A percentile compares a stretch with the other conserved stretches of the same genome.
These are phyloP conservation scores for Tetropium fuscum DNA, from an alignment of 2,888 invertebrate species.

Conservation along the genomic window DNA sequence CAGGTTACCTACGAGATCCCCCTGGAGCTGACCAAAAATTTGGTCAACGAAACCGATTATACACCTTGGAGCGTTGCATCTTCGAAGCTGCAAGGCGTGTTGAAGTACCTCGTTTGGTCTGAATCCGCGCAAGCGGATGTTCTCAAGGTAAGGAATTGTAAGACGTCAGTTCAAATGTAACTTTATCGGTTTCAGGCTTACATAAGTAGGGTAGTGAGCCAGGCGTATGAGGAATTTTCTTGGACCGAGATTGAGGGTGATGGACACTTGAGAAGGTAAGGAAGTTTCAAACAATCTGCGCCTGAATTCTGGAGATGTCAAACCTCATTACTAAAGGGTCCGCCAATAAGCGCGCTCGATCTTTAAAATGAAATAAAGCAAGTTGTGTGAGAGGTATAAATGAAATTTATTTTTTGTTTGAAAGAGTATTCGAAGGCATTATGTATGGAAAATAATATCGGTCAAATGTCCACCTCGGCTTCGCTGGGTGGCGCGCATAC, in stretches of 20 bases:
- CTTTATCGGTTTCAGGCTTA: constrained; percentile 71
- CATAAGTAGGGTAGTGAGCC: constrained; percentile 70
- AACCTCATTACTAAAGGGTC: too few relatives aligned
- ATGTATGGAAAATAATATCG: too few relatives aligned
- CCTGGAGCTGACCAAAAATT: constrained; percentile 77
- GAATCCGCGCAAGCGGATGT: constrained; percentile 69
- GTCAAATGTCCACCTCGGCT: too few relatives aligned
- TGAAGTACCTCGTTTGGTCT: constrained; percentile 66
- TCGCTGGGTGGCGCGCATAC: too few relatives aligned
- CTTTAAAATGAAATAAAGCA: neutral
- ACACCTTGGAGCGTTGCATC: constrained; percentile 84
- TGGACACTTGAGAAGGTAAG: constrained; percentile 58
- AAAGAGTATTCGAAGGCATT: too few relatives aligned
- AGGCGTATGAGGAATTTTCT: constrained; percentile 71
- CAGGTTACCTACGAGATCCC: constrained; percentile 76
- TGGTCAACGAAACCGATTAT: constrained; percentile 75
- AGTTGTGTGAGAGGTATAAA: too few relatives aligned
- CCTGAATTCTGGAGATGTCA: constrained; percentile 35
- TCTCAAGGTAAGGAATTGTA: constrained; percentile 65
- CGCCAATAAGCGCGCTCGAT: neutral
- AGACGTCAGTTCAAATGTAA: constrained; percentile 65
- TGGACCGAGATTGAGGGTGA: constrained; percentile 72
- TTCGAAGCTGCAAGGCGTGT: constrained; percentile 65
- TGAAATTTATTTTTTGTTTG: neutral
- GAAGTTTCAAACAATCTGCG: constrained; percentile 63